phyloP scores from a whole-genome alignment of 1,140 invertebrate species.

The Plectus sambesii region DNA sequence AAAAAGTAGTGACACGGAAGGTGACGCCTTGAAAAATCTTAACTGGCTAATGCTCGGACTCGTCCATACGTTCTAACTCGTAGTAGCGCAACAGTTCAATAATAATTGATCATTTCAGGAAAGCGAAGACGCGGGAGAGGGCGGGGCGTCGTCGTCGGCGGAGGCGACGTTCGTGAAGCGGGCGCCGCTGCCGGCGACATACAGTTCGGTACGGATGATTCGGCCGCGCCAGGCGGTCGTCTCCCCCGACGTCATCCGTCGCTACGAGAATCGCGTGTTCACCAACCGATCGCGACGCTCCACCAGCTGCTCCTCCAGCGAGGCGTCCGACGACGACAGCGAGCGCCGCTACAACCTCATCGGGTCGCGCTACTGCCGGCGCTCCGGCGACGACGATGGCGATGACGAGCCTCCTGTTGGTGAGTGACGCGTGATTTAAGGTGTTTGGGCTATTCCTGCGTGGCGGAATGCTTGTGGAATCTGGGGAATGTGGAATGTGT shows the following conservation, averaged over 20 bases:
- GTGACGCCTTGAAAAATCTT: slow-evolving; percentile 9
- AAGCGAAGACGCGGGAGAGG: too few species aligned
- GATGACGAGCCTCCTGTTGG: too few species aligned
- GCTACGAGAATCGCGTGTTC: slow-evolving; percentile 25
- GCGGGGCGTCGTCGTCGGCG: slow-evolving; percentile 1
- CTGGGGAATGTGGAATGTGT: too few species aligned
- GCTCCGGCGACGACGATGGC: slow-evolving; percentile 3
- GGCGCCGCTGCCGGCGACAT: background rate
- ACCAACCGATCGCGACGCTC: slow-evolving; percentile 19
- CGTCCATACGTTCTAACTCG: slow-evolving; percentile 5
- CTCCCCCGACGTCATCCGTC: slow-evolving; percentile 28
- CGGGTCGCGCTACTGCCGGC: slow-evolving; percentile 7
- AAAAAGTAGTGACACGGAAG: slow-evolving; percentile 12
- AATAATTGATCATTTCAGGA: too few species aligned
- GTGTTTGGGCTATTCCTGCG: too few species aligned
- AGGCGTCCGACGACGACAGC: slow-evolving; percentile 29
- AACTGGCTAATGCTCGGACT: slow-evolving; percentile 4
- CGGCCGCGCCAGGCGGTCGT: slow-evolving; percentile 28
- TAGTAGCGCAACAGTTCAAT: slow-evolving; percentile 13
- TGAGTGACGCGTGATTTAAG: too few species aligned
- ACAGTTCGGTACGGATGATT: slow-evolving; percentile 23
- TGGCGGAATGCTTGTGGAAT: too few species aligned
- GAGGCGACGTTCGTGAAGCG: background rate
- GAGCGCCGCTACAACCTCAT: slow-evolving; percentile 11
- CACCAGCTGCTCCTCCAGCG: slow-evolving; percentile 32